A percentile compares a stretch with the other conserved stretches of the same genome.
phyloP scores from a whole-genome alignment of 1,140 invertebrate species.

The Aethina tumida region DNA sequence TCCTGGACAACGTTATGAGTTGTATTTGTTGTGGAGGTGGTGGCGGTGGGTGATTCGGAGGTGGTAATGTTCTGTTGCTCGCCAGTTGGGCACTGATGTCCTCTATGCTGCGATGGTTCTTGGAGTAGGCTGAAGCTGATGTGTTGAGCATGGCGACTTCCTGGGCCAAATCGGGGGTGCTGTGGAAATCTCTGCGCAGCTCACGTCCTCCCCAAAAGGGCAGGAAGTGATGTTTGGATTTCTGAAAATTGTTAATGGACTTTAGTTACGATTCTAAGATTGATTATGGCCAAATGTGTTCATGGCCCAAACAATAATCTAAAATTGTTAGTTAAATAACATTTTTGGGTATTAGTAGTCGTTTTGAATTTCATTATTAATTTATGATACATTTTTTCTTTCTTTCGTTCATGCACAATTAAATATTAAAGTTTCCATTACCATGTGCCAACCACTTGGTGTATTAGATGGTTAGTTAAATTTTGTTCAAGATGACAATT shows the following conservation, averaged over 20 bases:
- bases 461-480: too few relatives aligned
- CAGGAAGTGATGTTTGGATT: slow-evolving; percentile 42
- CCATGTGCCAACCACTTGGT: too few relatives aligned
- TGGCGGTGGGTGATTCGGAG: slow-evolving; percentile 57
- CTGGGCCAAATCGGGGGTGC: slow-evolving; percentile 69
- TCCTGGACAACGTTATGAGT: slow-evolving; percentile 51
- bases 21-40: slow-evolving; percentile 62
- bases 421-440: too few relatives aligned
- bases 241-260: slow-evolving; percentile 10
- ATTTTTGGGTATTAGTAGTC: too few relatives aligned
- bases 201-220: slow-evolving; percentile 41
- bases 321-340: too few relatives aligned
- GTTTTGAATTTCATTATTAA: too few relatives aligned
- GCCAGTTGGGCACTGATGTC: slow-evolving; percentile 45
- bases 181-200: slow-evolving; percentile 77
- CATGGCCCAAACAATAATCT: too few relatives aligned
- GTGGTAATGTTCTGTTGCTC: slow-evolving; percentile 46
- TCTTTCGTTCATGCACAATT: too few relatives aligned
- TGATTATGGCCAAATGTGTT: too few relatives aligned
- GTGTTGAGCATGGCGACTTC: slow-evolving; percentile 23
- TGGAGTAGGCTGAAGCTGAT: slow-evolving; percentile 22
- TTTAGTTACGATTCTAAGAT: too few relatives aligned
- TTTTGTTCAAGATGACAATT: too few relatives aligned
- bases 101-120: slow-evolving; percentile 62
- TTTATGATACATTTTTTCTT: too few relatives aligned